phyloP scores from a whole-genome alignment of 2,797 vertebrate genomes.

The Apodemus agrarius region DNA sequence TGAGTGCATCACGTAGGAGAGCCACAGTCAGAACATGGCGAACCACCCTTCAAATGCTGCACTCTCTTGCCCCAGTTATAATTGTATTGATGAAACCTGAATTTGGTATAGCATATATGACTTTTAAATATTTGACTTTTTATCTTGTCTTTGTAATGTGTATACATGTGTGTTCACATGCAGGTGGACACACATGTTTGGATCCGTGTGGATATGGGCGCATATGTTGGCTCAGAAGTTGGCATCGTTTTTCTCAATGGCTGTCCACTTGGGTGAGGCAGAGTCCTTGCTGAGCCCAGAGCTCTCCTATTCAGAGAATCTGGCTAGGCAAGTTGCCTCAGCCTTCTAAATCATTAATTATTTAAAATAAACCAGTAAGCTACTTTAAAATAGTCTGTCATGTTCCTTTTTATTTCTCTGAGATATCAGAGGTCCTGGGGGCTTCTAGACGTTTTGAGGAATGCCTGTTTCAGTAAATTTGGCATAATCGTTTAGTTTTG shows the following conservation, averaged over 20 bases:
- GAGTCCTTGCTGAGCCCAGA: background rate
- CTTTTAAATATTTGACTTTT: background rate
- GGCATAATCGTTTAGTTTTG: background rate
- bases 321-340: background rate
- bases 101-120: background rate
- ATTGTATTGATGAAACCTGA: background rate
- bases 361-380: background rate
- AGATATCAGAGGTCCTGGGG: background rate
- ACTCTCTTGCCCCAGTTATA: background rate
- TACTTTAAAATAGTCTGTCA: constrained; percentile 16
- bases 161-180: background rate
- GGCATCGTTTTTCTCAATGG: background rate
- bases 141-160: background rate
- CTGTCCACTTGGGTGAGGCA: background rate
- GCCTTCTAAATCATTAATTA: background rate
- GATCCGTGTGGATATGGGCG: no score
- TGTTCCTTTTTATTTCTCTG: constrained; percentile 4
- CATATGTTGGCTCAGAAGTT: background rate
- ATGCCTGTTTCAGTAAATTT: background rate
- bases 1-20: rapidly evolving
- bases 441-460: background rate
- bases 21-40: background rate
- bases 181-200: background rate
- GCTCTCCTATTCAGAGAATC: background rate
- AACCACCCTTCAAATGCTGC: background rate